Base-by-base conservation (phyloP, 2,113 vertebrate species). In the Solenodon paradoxus region DNA sequence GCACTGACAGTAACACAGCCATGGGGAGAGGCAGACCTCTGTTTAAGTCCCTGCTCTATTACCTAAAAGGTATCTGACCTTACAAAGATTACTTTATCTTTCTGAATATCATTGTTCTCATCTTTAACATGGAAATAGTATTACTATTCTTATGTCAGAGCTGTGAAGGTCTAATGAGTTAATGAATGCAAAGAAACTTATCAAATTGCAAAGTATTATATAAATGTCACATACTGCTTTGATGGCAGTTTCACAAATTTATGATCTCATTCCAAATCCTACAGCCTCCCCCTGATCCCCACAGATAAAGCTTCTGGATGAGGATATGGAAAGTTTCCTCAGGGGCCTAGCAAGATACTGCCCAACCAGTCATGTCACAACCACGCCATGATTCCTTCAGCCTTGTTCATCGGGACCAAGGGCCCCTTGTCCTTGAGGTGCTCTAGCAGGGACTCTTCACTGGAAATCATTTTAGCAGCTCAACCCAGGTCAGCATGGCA, bases 131-230 rank as follows among this genome's bases (percentile, higher is more conserved):
- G 71, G 87, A 90, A 79, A 80, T 45, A 28, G 40, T 61, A 75
- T 61, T 89, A 77, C 79, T 83, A 71, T 57, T 45, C 77, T 86
- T 68, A 80, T 64, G 82, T 84, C 64, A 92, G 92, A 79, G 55
- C 79, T 89, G 74, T 96, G 96, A 95, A 97, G 92, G 95, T 86
- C 93, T 96, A 93, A 87, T 61, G 71, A 92, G 89, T 91, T 94
- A 94, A 96, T 72, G 92, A 91, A 96, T 89, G 82, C 79, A 82
- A 91, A 92, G 63, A 30, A 92, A 95, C 28, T 49, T 93, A 93
- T 79, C 75, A 93, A 95, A 81, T 95, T 69, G 83, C 84, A 90
- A 92, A 96, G 59, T 88, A 84, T 78, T 86, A 85, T 49, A 64
- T 69, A 82, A 96, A 90, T 81, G 90, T 90, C 96, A 92, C 40